Percentiles rank a stretch among this genome's conserved stretches.
These are phyloP conservation scores for Linurgus olivaceus DNA, from an alignment of 2,797 vertebrate genomes.

Conservation along the genomic window DNA sequence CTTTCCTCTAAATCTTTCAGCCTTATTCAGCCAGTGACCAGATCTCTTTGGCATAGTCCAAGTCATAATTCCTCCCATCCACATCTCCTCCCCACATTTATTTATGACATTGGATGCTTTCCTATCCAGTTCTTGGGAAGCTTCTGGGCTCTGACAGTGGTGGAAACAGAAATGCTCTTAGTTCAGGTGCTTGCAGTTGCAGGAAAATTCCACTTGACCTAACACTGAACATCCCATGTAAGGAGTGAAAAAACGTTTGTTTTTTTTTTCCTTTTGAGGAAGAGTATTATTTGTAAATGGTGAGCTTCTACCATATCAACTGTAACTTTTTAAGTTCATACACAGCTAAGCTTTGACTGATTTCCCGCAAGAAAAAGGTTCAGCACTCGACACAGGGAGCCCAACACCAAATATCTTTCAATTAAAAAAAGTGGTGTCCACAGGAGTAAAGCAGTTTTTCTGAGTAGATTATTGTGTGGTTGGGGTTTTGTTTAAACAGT, in stretches of 20 bases:
- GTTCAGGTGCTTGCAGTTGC: background rate
- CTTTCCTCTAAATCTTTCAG: background rate
- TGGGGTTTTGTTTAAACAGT: background rate
- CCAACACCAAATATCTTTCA: background rate
- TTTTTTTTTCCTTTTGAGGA: background rate
- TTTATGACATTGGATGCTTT: background rate
- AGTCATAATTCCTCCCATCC: background rate
- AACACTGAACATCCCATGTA: fast-evolving
- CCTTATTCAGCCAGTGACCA: background rate
- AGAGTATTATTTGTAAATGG: background rate
- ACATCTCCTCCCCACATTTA: background rate
- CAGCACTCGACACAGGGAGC: background rate
- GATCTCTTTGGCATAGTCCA: background rate
- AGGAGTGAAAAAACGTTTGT: background rate
- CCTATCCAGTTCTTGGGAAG: background rate
- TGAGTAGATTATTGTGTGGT: background rate
- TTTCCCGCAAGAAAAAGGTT: background rate
- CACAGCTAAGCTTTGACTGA: background rate
- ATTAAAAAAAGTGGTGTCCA: background rate
- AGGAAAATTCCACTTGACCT: background rate
- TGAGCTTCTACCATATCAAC: background rate
- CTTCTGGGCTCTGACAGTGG: background rate
- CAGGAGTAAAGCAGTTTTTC: background rate
- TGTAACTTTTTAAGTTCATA: background rate
- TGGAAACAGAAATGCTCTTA: background rate